phyloP scores from a whole-genome alignment of 2,797 vertebrate genomes.

The Amblyraja radiata region DNA sequence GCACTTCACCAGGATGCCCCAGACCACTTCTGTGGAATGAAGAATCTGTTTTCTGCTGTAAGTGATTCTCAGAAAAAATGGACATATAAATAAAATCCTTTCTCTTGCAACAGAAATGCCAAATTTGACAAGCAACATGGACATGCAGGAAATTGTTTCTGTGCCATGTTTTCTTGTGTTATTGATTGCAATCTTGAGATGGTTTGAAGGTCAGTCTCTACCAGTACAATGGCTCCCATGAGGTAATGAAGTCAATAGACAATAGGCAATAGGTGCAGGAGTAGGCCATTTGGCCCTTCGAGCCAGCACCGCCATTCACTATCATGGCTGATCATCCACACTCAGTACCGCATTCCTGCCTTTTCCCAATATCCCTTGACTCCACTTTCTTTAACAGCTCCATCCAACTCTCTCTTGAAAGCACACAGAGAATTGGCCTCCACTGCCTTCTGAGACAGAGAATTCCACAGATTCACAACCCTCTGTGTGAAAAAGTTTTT shows the following conservation, averaged over 20 bases:
- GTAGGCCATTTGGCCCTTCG: too few species aligned
- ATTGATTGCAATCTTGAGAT: not conserved
- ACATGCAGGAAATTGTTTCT: not conserved
- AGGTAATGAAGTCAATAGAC: not conserved
- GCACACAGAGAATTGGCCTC: too few species aligned
- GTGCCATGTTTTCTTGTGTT: not conserved
- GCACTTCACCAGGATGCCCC: not conserved
- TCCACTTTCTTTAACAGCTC: too few species aligned
- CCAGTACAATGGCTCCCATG: not conserved
- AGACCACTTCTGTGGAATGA: not conserved
- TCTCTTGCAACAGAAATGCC: not conserved
- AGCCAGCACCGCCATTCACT: too few species aligned
- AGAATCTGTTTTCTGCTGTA: not conserved
- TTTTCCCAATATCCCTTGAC: too few species aligned
- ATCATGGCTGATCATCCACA: too few species aligned
- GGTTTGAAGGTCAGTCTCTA: not conserved
- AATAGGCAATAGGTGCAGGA: too few species aligned
- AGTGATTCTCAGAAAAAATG: not conserved
- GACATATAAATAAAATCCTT: not conserved
- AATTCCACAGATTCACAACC: too few species aligned
- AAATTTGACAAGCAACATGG: not conserved
- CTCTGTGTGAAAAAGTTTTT: too few species aligned
- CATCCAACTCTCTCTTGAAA: too few species aligned
- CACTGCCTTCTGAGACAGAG: too few species aligned
- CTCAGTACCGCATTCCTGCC: too few species aligned